Evolutionary conservation across 2,113 vertebrate species (phyloP), one percentile per base, ranked within the genome.

Genomic region (Tautogolabrus adspersus): DNA sequence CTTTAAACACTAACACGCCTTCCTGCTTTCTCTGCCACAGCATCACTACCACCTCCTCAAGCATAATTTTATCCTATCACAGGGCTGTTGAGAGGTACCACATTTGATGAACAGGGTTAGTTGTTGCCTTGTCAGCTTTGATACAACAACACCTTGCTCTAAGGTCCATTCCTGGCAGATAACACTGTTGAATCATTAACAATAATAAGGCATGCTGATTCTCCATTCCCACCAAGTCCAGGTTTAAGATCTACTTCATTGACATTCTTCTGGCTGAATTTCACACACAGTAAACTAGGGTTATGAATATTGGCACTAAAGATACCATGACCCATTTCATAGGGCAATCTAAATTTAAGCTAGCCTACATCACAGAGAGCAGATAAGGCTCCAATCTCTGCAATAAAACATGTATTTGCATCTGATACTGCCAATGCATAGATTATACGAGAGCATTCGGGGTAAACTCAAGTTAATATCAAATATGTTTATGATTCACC

Each of bases 341-440:
- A 54, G 75, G 42, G n/a, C 21, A 4, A 40, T 86, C 79, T 87
- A 85, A 83, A 82, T 88, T 82, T 83, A 89, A 78, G 69, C 47
- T 34, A 5, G 51, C 57, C 30, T 34, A 34, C 30, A 59, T 75
- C 56, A 60, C 37, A 75, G 63, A 84, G 30, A 75, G 60, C 46
- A 30, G 57, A 52, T 23, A 15, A 15, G 26, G 55, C 38, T 30
- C 57, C 26, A 16, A 19, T 56, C 22, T 40, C 61, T 12, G 10
- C 22, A 10, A 58, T 37, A 64, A 44, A 46, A 34, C 4, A 6
- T 6, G 4, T 34, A 34, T 34, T 34, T 30, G 56, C 13, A n/a
- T 57, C 15, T 55, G 56, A 64, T 58, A 64, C n/a, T 62, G 66
- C 11, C 9, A 22, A 19, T 7, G 58, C 38, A 18, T 51, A 61